Conservation (phyloP, 2,113 vertebrate genomes). For the Tupaia chinensis region DNA sequence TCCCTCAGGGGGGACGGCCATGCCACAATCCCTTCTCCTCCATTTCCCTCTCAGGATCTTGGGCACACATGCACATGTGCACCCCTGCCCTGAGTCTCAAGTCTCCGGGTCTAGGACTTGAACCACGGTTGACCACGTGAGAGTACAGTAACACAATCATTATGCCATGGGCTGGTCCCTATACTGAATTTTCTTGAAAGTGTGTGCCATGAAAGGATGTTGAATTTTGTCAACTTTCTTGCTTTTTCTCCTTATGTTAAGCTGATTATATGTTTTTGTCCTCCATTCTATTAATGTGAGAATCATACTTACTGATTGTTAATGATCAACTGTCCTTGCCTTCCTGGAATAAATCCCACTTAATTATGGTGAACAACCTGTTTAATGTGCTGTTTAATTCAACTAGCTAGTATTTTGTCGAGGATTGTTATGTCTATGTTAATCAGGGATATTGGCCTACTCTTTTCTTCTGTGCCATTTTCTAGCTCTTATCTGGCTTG, state of each 20-base stretch:
- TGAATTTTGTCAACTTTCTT: not conserved
- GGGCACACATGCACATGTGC: too few relatives aligned
- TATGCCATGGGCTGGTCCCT: too few relatives aligned
- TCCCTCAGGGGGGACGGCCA: too few relatives aligned
- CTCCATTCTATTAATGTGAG: not conserved
- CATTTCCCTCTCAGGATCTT: too few relatives aligned
- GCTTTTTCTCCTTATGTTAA: not conserved
- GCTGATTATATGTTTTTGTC: not conserved
- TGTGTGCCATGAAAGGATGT: not conserved
- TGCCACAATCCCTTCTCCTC: too few relatives aligned
- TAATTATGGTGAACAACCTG: not conserved
- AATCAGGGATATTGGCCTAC: not conserved
- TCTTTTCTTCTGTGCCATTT: not conserved
- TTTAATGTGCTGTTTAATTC: not conserved
- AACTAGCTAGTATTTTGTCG: not conserved
- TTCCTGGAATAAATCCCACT: not conserved
- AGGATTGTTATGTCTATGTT: not conserved
- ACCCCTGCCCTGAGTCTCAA: too few relatives aligned
- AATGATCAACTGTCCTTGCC: not conserved
- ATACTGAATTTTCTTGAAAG: too few relatives aligned
- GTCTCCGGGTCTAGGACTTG: too few relatives aligned
- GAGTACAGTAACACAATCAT: too few relatives aligned
- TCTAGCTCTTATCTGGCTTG: not conserved
- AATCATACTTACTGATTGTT: not conserved
- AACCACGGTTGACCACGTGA: too few relatives aligned